These are phyloP conservation scores for Sinohyriopsis cumingii DNA, from an alignment of 2,888 invertebrate species.

Conservation along the genomic window DNA sequence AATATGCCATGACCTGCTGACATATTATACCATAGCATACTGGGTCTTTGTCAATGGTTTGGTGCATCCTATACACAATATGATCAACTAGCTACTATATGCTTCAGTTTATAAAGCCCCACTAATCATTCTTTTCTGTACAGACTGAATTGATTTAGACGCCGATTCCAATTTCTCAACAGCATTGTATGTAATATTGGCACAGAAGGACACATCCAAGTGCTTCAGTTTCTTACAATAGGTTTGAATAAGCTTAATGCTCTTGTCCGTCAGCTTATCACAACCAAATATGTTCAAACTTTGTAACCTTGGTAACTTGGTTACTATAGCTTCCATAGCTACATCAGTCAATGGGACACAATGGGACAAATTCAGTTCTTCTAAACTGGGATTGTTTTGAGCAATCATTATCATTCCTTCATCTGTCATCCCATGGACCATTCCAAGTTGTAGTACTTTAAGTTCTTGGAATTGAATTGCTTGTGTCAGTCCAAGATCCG, in stretches of 20 bases:
- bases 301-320: slow-evolving; percentile 75
- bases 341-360: slow-evolving; percentile 82
- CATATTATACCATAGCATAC: no score
- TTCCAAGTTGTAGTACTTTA: slow-evolving; percentile 77
- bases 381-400: slow-evolving; percentile 81
- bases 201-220: slow-evolving; percentile 76
- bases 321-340: slow-evolving; percentile 74
- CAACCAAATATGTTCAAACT: slow-evolving; percentile 79
- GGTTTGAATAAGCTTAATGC: slow-evolving; percentile 74
- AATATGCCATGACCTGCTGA: no score
- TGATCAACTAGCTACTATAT: no score
- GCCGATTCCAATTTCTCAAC: slow-evolving; percentile 56
- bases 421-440: slow-evolving; percentile 81
- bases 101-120: no score
- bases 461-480: slow-evolving; percentile 81
- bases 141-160: slow-evolving; percentile 45
- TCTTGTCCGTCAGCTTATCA: slow-evolving; percentile 77
- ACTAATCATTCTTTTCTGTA: slow-evolving; percentile 58
- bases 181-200: slow-evolving; percentile 58
- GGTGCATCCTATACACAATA: no score
- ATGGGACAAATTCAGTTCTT: slow-evolving; percentile 78
- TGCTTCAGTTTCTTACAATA: slow-evolving; percentile 76
- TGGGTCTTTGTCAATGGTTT: no score
- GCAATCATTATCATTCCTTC: slow-evolving; percentile 79
- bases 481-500: slow-evolving; percentile 82